Evolutionary conservation across 2,888 invertebrate species (phyloP), one percentile per base, ranked within the genome.

Genomic region (Metalampra italica): DNA sequence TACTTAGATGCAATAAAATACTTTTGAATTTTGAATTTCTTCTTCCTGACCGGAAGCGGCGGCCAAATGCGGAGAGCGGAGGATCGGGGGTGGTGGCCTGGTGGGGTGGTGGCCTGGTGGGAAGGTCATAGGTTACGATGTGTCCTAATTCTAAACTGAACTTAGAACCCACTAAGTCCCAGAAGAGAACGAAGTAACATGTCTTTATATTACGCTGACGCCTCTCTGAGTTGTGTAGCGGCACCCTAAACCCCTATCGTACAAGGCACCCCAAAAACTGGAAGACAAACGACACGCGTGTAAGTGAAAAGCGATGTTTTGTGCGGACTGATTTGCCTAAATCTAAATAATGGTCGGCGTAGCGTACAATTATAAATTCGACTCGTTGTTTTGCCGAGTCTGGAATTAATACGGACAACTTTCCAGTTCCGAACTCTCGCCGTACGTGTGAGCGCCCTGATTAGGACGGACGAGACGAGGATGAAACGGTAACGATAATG

Each of bases 291-390:
- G 81, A 71, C 69, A 62, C 62, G 68, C 67, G 75, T 83, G 84
- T 81, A 81, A 84, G 82, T 82, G 85, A 82, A 82, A 80, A 79
- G 78, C 82, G 69, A 78, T 84, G 85, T 84, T 84, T 85, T 83
- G 81, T 68, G 54, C 65, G 62, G 53, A 62, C 75, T 78, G 78
- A 85, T 86, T 87, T 86, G 78, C 82, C 72, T 84, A 83, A 83
- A 85, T 86, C 85, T 87, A 87, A 88, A 87, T 87, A 86, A 87
- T 78, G 80, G 78, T 63, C 57, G 60, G 62, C 60, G 60, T 78
- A 72, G 75, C 71, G 75, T 74, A 71, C 70, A 78, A 85, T 86
- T 85, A 84, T 75, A 75, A 72, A 80, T 79, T 81, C 78, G 62
- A 62, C 54, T 55, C 64, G 64, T 64, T 80, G 83, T 84, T 85